A percentile compares a stretch with the other conserved stretches of the same genome.
Evolutionary conservation across 2,113 vertebrate genomes (phyloP).

Genomic region (Apodemus speciosus): DNA sequence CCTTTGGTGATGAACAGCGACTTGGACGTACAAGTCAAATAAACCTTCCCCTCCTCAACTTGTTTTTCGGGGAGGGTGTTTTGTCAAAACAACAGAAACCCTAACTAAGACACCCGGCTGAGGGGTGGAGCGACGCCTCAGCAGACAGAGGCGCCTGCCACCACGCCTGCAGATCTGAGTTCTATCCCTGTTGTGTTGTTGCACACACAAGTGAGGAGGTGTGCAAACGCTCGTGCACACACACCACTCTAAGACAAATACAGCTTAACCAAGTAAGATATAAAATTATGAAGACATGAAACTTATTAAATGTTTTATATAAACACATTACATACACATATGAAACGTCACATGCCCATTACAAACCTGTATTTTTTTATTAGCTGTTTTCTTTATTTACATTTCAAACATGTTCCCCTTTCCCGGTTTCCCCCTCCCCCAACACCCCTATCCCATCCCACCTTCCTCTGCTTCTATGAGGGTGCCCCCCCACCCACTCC

Average conservation of each 20-base stretch:
- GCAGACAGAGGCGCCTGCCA: not conserved
- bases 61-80: too few relatives aligned
- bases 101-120: not conserved
- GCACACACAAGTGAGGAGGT: not conserved
- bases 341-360: rapidly evolving
- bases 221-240: not conserved
- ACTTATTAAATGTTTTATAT: not conserved
- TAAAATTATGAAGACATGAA: not conserved
- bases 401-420: too few relatives aligned
- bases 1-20: not conserved
- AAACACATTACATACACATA: not conserved
- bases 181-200: not conserved
- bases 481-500: too few relatives aligned
- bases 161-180: not conserved
- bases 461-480: too few relatives aligned
- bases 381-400: too few relatives aligned
- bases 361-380: not conserved
- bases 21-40: not conserved
- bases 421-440: too few relatives aligned
- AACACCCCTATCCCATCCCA: too few relatives aligned
- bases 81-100: too few relatives aligned
- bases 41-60: not conserved
- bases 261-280: not conserved
- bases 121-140: not conserved
- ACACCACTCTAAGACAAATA: not conserved